Evolutionary conservation across 2,797 vertebrate species (phyloP).

Genomic region (Rhabdophis nuchalis): DNA sequence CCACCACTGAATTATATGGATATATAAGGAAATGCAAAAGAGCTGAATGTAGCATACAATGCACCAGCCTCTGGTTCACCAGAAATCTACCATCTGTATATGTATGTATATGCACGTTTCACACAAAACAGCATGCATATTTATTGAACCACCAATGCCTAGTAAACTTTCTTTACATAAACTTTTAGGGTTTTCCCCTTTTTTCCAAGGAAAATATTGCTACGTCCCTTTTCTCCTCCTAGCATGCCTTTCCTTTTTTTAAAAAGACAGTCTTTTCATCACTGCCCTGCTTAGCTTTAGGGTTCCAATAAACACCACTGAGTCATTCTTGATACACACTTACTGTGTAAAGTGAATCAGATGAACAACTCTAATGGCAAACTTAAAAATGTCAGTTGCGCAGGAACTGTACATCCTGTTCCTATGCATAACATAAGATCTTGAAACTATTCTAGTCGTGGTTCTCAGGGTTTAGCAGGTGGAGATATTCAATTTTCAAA

Average conservation of each 20-base stretch:
- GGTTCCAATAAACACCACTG: background rate
- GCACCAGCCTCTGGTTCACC: background rate
- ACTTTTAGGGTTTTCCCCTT: background rate
- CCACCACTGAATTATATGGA: too few relatives aligned
- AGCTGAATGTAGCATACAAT: background rate
- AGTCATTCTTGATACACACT: background rate
- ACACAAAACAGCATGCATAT: background rate
- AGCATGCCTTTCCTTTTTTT: background rate
- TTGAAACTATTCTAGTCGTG: background rate
- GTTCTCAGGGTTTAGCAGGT: background rate
- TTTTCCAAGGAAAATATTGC: background rate
- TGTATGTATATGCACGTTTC: background rate
- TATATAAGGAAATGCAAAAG: background rate
- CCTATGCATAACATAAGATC: background rate
- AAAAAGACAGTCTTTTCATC: background rate
- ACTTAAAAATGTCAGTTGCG: background rate
- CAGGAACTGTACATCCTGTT: background rate
- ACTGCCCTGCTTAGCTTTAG: background rate
- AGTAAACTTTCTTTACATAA: background rate
- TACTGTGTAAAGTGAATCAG: background rate
- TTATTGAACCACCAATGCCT: background rate
- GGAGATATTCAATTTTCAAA: conserved; percentile 1
- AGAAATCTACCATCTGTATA: background rate
- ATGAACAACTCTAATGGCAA: background rate
- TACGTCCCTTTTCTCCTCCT: background rate